Evolutionary conservation across 2,113 vertebrate species (phyloP), one percentile per base, ranked within the genome.

Genomic region (Dascyllus trimaculatus): DNA sequence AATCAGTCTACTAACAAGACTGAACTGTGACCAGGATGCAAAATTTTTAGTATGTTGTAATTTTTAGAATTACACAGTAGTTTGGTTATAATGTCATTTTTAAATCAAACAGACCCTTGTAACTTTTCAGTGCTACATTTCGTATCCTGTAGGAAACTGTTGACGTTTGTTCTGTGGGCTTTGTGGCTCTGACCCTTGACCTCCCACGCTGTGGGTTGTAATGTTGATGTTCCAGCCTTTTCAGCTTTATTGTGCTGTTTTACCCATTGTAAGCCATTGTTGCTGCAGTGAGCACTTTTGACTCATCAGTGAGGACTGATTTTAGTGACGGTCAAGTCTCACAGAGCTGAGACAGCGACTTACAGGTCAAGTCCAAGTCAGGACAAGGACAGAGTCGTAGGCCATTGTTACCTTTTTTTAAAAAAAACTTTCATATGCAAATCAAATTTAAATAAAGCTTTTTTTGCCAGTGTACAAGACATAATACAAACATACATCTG

Each of bases 121-220:
- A 51, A 58, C 56, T 21, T 54, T 49, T 63, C 11, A 32, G 17
- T 43, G 24, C 21, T n/a, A 24, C 24, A 19, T 63, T 76, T 19
- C 46, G 2, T 22, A 11, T 59, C 40, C 26, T 51, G 11, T 22
- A 43, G 40, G 7, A 61, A 71, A 54, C 53, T 58, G 22, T 52
- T 61, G 53, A 45, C 18, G 1, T 24, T 38, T 24, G 22, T 78
- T 64, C 62, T 24, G 2, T 21, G 5, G 59, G 64, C 67, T 62
- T 60, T 65, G 67, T 24, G 65, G 24, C 51, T 59, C 53, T 76
- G 85, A 88, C 84, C 77, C 11, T 15, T 87, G 82, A 88, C 82
- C 87, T 63, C 78, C 11, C 17, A 9, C 25, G 1, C 66, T 64
- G 58, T 35, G 6, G 43, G n/a, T 24, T 32, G n/a, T 26, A 25